Evolutionary conservation across 2,797 vertebrate species (phyloP).

Genomic region (Clarias fuscus): DNA sequence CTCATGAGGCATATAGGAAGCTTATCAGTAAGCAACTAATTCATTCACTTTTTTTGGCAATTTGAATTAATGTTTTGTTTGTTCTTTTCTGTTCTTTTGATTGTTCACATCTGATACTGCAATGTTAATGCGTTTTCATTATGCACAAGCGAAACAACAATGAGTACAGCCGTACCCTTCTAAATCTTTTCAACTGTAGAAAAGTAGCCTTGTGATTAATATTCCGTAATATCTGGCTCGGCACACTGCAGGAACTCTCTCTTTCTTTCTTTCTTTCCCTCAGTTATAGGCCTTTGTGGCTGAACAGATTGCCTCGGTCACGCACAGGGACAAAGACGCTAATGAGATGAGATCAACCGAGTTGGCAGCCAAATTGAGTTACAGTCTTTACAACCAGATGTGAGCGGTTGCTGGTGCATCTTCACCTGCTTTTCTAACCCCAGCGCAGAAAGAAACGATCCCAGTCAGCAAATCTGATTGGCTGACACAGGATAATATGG

Average conservation of each 20-base stretch:
- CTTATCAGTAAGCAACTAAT: background rate
- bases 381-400: conserved; percentile 45
- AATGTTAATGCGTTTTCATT: background rate
- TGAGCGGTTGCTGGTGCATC: conserved; percentile 28
- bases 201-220: conserved; percentile 30
- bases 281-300: conserved; percentile 27
- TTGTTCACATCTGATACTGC: background rate
- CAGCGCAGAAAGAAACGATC: conserved; percentile 37
- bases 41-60: background rate
- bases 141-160: too few species aligned
- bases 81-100: background rate
- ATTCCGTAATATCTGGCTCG: conserved; percentile 29
- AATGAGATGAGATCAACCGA: conserved; percentile 56
- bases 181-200: background rate
- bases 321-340: conserved; percentile 43
- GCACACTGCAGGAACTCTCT: background rate
- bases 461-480: conserved; percentile 32
- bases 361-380: conserved; percentile 55
- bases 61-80: conserved; percentile 2
- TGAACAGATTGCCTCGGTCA: conserved; percentile 37
- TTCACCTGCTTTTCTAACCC: conserved; percentile 31
- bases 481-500: conserved; percentile 40
- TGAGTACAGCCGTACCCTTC: background rate
- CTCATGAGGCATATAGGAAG: background rate
- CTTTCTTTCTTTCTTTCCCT: conserved; percentile 32